phyloP scores from a whole-genome alignment of 2,797 vertebrate species.

The Caiman crocodilus region DNA sequence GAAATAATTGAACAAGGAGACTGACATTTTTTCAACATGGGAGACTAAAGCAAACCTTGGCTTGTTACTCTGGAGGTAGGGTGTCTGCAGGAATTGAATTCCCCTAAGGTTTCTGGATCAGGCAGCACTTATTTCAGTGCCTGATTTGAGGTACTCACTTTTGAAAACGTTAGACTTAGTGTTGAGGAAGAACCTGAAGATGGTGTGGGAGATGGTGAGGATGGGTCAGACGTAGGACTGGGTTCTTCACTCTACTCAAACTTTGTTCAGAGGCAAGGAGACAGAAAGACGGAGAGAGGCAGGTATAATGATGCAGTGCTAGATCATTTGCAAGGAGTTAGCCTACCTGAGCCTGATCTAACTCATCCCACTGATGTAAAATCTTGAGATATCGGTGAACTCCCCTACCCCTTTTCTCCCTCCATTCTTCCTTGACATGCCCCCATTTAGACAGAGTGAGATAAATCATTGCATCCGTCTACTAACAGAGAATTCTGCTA shows the following conservation, averaged over 20 bases:
- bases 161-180: neutral
- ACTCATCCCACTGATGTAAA: neutral
- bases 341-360: neutral
- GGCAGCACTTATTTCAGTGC: neutral
- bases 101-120: neutral
- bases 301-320: neutral
- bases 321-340: neutral
- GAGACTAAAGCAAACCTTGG: neutral
- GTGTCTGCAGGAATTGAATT: neutral
- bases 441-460: neutral
- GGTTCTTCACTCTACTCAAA: neutral
- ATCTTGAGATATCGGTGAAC: neutral
- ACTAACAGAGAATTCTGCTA: neutral
- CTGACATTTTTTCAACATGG: neutral
- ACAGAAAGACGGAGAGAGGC: neutral
- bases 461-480: neutral
- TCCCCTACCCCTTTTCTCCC: rapidly evolving
- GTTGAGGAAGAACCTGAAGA: neutral
- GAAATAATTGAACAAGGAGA: neutral
- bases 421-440: neutral
- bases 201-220: neutral
- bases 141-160: neutral
- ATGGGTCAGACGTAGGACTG: rapidly evolving
- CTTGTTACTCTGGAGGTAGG: no score
- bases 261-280: neutral